phyloP scores from a whole-genome alignment of 2,113 vertebrate species.

The Brachyistius frenatus region DNA sequence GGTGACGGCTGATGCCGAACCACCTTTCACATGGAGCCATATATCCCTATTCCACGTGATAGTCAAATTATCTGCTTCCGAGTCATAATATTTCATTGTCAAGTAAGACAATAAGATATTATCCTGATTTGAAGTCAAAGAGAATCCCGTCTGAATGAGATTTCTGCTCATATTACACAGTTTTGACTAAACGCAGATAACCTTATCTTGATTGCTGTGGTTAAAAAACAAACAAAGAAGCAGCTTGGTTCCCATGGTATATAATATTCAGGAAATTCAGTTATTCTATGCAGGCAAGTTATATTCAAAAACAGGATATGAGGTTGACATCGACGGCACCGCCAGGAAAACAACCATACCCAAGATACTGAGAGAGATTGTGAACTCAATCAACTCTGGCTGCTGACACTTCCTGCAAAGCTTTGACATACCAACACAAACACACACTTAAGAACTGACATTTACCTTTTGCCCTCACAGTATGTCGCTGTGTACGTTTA shows the following conservation, averaged over 20 bases:
- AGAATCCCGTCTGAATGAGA: slow-evolving; percentile 1
- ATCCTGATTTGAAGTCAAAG: neutral
- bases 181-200: neutral
- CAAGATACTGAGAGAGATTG: neutral
- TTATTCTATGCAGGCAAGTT: neutral
- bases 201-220: slow-evolving; percentile 30
- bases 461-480: neutral
- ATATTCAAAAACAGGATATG: slow-evolving; percentile 23
- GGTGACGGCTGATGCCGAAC: neutral
- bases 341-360: neutral
- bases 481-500: neutral
- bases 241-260: slow-evolving; percentile 26
- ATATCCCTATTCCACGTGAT: neutral
- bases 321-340: neutral
- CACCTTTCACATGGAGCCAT: neutral
- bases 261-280: slow-evolving; percentile 21
- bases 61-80: neutral
- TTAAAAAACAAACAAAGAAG: neutral
- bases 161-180: slow-evolving; percentile 21
- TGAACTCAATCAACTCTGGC: slow-evolving; percentile 6
- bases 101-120: slow-evolving; percentile 6
- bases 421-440: slow-evolving; percentile 14
- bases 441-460: neutral
- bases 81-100: slow-evolving; percentile 4
- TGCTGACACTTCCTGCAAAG: neutral